A percentile compares a stretch with the other conserved stretches of the same genome.
Evolutionary conservation across 2,888 invertebrate genomes (phyloP).

Genomic region (Oligia strigilis): DNA sequence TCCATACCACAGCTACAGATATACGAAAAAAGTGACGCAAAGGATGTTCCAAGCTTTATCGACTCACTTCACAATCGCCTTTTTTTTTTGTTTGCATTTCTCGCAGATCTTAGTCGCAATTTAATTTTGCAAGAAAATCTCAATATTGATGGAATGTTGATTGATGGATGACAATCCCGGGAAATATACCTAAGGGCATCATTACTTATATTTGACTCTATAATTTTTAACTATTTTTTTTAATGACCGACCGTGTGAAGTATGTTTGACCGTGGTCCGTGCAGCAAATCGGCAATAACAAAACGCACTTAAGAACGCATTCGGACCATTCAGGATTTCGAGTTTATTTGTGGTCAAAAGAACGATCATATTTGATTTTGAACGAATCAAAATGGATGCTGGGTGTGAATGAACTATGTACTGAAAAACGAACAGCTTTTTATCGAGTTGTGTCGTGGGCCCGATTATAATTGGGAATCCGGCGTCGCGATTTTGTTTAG

Average conservation of each 20-base stretch:
- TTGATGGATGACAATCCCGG: background rate
- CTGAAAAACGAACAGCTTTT: slow-evolving; percentile 90
- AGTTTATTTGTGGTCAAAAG: slow-evolving; percentile 83
- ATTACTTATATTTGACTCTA: background rate
- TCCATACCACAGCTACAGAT: background rate
- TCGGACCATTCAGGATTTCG: slow-evolving; percentile 76
- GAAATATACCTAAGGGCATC: background rate
- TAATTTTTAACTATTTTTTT: too few relatives aligned
- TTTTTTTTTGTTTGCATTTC: background rate
- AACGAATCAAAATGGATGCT: slow-evolving; percentile 91
- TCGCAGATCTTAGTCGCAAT: background rate
- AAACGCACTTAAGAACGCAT: slow-evolving; percentile 76
- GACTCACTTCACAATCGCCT: background rate
- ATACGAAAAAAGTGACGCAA: background rate
- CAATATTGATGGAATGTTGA: background rate
- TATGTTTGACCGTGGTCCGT: background rate
- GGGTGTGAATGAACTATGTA: slow-evolving; percentile 91
- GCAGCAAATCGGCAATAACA: slow-evolving; percentile 59
- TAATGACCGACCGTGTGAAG: too few relatives aligned
- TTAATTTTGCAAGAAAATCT: background rate
- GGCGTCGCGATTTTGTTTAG: slow-evolving; percentile 84
- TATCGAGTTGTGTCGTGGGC: slow-evolving; percentile 90
- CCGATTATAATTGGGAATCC: slow-evolving; percentile 87
- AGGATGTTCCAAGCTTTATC: background rate
- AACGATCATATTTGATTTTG: slow-evolving; percentile 89